Evolutionary conservation across 2,888 invertebrate species (phyloP), one percentile per base, ranked within the genome.

Genomic region (Lamproptera curius): DNA sequence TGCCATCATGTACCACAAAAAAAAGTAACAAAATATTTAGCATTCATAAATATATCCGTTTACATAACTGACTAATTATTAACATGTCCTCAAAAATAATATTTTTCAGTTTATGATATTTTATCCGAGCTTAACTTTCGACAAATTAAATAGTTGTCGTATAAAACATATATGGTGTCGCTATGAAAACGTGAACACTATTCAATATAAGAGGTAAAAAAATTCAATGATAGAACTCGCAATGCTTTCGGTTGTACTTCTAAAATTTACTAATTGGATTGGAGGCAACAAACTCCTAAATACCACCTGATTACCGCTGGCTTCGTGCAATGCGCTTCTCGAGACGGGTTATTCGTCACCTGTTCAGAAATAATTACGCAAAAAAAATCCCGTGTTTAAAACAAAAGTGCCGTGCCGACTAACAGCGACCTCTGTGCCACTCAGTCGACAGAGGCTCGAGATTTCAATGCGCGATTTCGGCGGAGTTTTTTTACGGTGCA

Each of bases 341-440:
- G 78, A 85, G 84, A 83, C 83, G 73, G 62, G 71, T 70, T 79
- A 80, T 83, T 84, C 86, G 86, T 86, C 86, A 86, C 86, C 86
- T 86, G 86, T 85, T 85, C 76, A 82, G n/a, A 87, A 48, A 88
- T 88, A 88, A 88, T 88, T 88, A 88, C 88, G 84, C 86, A 88
- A 88, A 88, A 87, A 87, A 86, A 80, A n/a, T n/a, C 78, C 31
- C 76, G 62, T 74, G 67, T 73, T 67, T 42, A 81, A 80, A 85
- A 86, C 83, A 87, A 86, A 85, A 86, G 79, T 78, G 82, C 74
- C 70, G 75, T 64, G 53, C 73, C 76, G 39, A 33, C 42, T 70
- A 63, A 74, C 76, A 72, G 69, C 73, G 67, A 67, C 70, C 71
- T 71, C 76, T 77, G 78, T 80, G 77, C 73, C 74, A 73, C 70